These are phyloP conservation scores for Notarius lentiginosus DNA, from an alignment of 2,113 vertebrate species.

Conservation along the genomic window DNA sequence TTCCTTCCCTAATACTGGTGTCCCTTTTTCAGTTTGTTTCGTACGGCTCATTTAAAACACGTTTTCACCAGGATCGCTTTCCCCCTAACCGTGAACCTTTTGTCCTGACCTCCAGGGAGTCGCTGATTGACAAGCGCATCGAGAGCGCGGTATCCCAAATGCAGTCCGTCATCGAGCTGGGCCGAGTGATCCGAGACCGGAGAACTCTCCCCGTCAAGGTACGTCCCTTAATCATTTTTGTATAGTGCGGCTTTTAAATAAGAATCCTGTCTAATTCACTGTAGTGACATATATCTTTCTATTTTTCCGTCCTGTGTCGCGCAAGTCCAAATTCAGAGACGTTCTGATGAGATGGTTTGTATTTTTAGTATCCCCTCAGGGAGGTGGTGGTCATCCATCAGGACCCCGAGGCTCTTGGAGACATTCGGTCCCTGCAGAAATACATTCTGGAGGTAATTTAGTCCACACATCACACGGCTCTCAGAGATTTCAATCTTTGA, in stretches of 20 bases:
- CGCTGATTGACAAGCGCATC: slow-evolving; percentile 89
- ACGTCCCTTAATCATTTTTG: slow-evolving; percentile 34
- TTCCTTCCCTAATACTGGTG: background rate
- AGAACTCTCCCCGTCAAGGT: slow-evolving; percentile 97
- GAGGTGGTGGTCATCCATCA: slow-evolving; percentile 96
- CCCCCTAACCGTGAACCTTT: background rate
- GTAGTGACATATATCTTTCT: background rate
- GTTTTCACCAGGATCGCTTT: background rate
- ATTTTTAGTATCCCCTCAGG: slow-evolving; percentile 89
- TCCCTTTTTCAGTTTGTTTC: background rate
- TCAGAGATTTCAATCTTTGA: background rate
- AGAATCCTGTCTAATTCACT: background rate
- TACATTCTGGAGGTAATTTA: slow-evolving; percentile 90
- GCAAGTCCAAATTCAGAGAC: slow-evolving; percentile 1
- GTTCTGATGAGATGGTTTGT: slow-evolving; percentile 29
- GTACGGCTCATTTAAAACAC: too few relatives aligned
- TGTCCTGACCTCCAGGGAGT: slow-evolving; percentile 73
- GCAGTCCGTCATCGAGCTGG: slow-evolving; percentile 98
- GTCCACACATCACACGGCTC: background rate
- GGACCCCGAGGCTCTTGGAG: slow-evolving; percentile 85
- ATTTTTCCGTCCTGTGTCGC: background rate
- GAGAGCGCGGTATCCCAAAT: slow-evolving; percentile 89
- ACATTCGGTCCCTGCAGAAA: slow-evolving; percentile 87
- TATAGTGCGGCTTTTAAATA: background rate
- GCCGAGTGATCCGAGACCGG: slow-evolving; percentile 93